Percentiles rank a stretch among this genome's conserved stretches.
phyloP scores from a whole-genome alignment of 2,888 invertebrate genomes.

The Sialis fuliginosa region DNA sequence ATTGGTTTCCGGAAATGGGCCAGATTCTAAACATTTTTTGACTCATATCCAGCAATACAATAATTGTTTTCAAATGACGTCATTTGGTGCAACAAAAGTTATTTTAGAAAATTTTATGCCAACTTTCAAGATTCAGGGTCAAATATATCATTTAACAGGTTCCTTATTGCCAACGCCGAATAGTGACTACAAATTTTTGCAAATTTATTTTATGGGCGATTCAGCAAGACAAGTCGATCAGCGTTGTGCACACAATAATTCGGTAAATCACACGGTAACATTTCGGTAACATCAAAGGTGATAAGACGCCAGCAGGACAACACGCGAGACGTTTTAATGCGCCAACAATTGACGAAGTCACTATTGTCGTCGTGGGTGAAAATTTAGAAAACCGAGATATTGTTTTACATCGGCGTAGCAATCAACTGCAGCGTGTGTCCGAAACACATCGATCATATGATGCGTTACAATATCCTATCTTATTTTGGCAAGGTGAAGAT shows the following conservation, averaged over 20 bases:
- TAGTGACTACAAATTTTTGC: constrained; percentile 9
- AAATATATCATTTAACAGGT: constrained; percentile 9
- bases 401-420: constrained; percentile 16
- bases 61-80: constrained; percentile 9
- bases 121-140: constrained; percentile 8
- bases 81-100: constrained; percentile 7
- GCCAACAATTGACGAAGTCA: constrained; percentile 13
- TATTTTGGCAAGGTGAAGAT: constrained; percentile 4
- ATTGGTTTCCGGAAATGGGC: constrained; percentile 4
- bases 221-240: constrained; percentile 8
- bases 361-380: constrained; percentile 11
- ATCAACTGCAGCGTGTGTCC: constrained; percentile 12
- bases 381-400: constrained; percentile 14
- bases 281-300: constrained; percentile 16
- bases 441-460: constrained; percentile 20
- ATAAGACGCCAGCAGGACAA: constrained; percentile 14
- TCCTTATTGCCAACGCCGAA: constrained; percentile 8
- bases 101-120: constrained; percentile 1
- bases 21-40: constrained; percentile 8
- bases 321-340: constrained; percentile 15
- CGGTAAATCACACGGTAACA: too few species aligned
- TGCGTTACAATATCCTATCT: constrained; percentile 18
- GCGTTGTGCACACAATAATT: constrained; percentile 7
- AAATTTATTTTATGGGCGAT: constrained; percentile 11
- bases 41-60: constrained; percentile 8